Evolutionary conservation across 2,797 vertebrate genomes (phyloP), one percentile per base, ranked within the genome.

Genomic region (Hemibagrus guttatus): DNA sequence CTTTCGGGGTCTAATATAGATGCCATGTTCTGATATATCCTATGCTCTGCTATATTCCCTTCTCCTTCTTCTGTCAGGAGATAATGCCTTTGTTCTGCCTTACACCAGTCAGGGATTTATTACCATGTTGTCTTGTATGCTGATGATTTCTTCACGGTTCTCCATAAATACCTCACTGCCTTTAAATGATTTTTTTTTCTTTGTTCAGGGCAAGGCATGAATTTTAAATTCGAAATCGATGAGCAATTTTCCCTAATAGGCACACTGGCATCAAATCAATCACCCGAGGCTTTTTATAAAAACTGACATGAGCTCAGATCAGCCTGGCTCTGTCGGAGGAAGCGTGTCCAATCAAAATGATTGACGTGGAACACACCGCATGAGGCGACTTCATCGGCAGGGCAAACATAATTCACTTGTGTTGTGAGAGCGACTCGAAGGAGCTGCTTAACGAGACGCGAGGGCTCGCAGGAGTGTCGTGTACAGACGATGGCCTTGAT

Each of bases 311-410:
- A 26, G 81, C 81, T 39, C 46, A 28, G 46, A 52, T 59, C 74
- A 39, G 52, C 14, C 63, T 54, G 46, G 23, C 49, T 23, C 76
- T 56, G 83, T 56, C 8, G n/a, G 79, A 49, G 81, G 81, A 83
- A 88, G 83, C 28, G 85, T 80, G 88, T 86, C 88, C 85, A 89
- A 85, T 85, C 93, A 92, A 88, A 85, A 84, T 93, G 93, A 95
- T 92, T 93, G 94, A 92, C 94, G 92, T 88, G 39, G 49, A 61
- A 87, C 86, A 91, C 89, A 92, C 93, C 91, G 93, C 91, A 92
- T 91, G 89, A 81, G 52, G 87, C 91, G 91, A 85, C 91, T 84
- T 19, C 86, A 91, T 93, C 90, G 91, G 93, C 90, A 83, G 46
- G 92, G 80, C 91, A 85, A 80, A 89, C 90, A 14, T 95, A 95